Evolutionary conservation across 53 echinoderm and acorn worm genomes (phyloP).

Genomic region (Temnopleurus reevesii): DNA sequence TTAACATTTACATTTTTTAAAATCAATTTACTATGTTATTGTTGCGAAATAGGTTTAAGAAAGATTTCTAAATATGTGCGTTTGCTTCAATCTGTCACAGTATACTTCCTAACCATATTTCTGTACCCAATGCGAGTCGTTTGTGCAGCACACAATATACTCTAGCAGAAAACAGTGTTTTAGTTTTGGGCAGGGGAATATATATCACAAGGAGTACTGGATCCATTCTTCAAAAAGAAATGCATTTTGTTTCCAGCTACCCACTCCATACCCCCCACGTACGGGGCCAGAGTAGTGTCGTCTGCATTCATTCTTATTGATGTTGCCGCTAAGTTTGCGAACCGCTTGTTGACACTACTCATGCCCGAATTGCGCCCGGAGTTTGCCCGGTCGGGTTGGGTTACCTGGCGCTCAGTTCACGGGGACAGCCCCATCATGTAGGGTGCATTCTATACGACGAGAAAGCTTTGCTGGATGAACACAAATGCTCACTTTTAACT

Average conservation of each 20-base stretch:
- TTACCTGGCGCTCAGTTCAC: conserved; percentile 9
- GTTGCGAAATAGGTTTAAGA: too few species aligned
- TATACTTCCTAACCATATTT: too few species aligned
- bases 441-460: neutral
- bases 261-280: neutral
- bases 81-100: too few species aligned
- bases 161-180: neutral
- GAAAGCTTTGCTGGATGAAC: neutral
- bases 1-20: too few species aligned
- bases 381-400: conserved; percentile 50
- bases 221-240: conserved; percentile 1
- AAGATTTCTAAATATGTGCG: too few species aligned
- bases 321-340: conserved; percentile 43
- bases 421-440: neutral
- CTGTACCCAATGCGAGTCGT: neutral
- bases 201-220: neutral
- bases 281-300: neutral
- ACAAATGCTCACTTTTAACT: neutral
- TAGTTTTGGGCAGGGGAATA: neutral
- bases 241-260: neutral
- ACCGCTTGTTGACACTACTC: conserved; percentile 48
- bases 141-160: neutral
- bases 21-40: too few species aligned
- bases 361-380: conserved; percentile 48
- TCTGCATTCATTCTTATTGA: conserved; percentile 3